A percentile compares a stretch with the other conserved stretches of the same genome.
Evolutionary conservation across 2,113 vertebrate genomes (phyloP).

Genomic region (Oreochromis niloticus): DNA sequence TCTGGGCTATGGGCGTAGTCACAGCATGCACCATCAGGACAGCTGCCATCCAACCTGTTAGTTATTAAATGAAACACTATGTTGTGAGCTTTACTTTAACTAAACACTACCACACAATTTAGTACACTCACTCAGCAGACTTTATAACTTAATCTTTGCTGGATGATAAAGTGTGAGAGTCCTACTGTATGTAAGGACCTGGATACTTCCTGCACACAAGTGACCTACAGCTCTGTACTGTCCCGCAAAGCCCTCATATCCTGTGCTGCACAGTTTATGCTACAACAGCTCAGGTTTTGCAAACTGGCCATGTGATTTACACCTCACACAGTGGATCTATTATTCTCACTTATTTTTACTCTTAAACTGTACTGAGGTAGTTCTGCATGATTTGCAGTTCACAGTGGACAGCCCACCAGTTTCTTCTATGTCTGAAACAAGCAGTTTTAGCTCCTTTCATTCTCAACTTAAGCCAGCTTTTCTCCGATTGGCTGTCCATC

Average conservation of each 20-base stretch:
- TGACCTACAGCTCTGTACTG: not conserved
- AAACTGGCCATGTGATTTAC: not conserved
- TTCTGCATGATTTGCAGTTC: not conserved
- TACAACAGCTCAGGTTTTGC: not conserved
- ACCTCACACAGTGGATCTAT: not conserved
- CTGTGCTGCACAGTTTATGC: not conserved
- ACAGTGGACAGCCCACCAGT: not conserved
- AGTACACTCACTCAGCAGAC: not conserved
- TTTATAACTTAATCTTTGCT: not conserved
- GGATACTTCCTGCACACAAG: not conserved
- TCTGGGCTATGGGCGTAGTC: slow-evolving; percentile 85
- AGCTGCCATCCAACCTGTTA: slow-evolving; percentile 60
- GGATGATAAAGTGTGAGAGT: not conserved
- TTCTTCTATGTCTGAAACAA: not conserved
- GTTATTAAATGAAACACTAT: not conserved
- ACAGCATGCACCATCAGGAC: slow-evolving; percentile 85
- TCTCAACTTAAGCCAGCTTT: not conserved
- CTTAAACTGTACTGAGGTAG: not conserved
- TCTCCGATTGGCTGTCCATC: not conserved
- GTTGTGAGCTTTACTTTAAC: not conserved
- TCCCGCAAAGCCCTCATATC: not conserved
- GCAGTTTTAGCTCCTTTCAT: not conserved
- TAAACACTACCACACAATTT: not conserved
- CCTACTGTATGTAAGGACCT: not conserved
- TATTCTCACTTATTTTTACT: not conserved